Base-by-base conservation (phyloP, 2,888 invertebrate species). In the Axea sp. region DNA sequence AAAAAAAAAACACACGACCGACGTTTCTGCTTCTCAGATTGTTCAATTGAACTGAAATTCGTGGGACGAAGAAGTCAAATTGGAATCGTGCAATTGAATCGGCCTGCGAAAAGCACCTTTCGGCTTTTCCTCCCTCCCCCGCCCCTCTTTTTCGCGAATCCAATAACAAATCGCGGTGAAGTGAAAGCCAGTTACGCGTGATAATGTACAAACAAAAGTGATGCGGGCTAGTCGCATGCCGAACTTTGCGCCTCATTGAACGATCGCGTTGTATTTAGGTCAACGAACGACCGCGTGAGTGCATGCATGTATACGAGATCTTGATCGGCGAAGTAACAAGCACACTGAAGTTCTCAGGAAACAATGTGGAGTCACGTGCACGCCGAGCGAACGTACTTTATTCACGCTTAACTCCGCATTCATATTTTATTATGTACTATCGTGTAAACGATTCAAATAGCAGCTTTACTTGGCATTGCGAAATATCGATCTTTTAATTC, bases 281-380 rank as follows among this genome's bases (percentile, higher is more conserved):
- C 80, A 80, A 80, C 77, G 78, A 78, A 79, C 78, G 77, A 75
- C 71, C 75, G 72, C 64, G 49, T 9, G 51, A 51, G 19, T 45
- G 71, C 71, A 67, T 59, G 41, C 41, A 57, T 53, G 59, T 60
- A 47, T 39, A 33, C 37, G 39, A 72, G 72, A 72, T 72, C 65
- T 72, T 64, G 72, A 72, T 72, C 64, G 72, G 45, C 62, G 12
- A 45, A 41, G 64, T 64, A 59, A 65, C 49, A 19, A 69, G 64
- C 57, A 41, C 57, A 37, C 62, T 57, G 57, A 65, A 72, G 24
- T 72, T 72, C 72, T 49, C 72, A 59, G 65, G 75, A 59, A 72
- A 77, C 71, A 74, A 78, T 74, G 78, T 75, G 68, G 72, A 79
- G 78, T 78, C 79, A 65, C 72, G 65, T 65, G 72, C 64, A 45